A percentile compares a stretch with the other conserved stretches of the same genome.
phyloP scores from a whole-genome alignment of 2,113 vertebrate genomes.

The Peromyscus californicus region DNA sequence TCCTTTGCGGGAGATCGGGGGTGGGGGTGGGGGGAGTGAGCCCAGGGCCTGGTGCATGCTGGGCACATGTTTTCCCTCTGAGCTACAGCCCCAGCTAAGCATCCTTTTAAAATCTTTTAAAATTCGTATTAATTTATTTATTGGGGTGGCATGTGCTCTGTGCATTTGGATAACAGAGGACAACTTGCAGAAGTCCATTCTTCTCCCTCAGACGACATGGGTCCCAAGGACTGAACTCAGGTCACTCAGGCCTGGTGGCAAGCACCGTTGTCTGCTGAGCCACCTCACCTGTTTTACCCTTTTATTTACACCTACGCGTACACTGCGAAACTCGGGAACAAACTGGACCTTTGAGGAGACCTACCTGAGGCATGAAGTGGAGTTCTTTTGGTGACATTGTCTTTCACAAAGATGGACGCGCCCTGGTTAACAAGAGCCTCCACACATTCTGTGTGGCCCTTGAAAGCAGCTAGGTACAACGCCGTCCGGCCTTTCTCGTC shows the following conservation, averaged over 20 bases:
- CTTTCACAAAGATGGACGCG: conserved; percentile 93
- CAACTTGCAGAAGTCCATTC: neutral
- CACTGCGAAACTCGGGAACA: neutral
- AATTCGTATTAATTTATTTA: neutral
- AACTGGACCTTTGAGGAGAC: neutral
- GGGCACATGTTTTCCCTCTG: neutral
- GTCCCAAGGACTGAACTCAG: neutral
- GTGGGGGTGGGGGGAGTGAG: no score
- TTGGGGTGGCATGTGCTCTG: no score
- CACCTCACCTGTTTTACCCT: neutral
- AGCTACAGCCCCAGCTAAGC: neutral
- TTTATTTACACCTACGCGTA: neutral
- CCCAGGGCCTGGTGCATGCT: neutral
- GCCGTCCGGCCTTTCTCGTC: conserved; percentile 95
- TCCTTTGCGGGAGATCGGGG: neutral
- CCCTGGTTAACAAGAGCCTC: conserved; percentile 96
- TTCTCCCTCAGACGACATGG: no score
- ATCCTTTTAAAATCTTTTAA: neutral
- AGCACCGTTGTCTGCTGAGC: neutral
- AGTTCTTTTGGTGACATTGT: conserved; percentile 91
- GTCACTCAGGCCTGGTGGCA: neutral
- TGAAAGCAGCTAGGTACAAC: conserved; percentile 94
- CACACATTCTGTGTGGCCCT: conserved; percentile 95
- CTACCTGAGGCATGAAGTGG: conserved; percentile 96
- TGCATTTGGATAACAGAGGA: neutral